Percentiles rank a stretch among this genome's conserved stretches.
phyloP scores from a whole-genome alignment of 2,113 vertebrate genomes.

The Nicator chloris region DNA sequence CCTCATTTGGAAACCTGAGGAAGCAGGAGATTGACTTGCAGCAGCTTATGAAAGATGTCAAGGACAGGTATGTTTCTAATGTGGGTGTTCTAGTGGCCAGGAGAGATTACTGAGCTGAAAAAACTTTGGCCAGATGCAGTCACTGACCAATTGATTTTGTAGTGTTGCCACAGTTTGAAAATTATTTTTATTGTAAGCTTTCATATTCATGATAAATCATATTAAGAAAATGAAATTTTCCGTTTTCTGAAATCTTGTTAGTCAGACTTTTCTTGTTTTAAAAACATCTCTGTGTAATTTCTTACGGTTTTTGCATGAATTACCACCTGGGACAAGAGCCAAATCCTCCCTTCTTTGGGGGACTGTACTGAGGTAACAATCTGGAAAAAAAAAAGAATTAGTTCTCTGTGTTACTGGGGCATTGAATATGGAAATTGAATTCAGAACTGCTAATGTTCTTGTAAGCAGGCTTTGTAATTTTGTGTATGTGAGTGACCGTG shows the following conservation, averaged over 20 bases:
- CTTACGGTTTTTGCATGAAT: rapidly evolving
- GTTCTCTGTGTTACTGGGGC: background rate
- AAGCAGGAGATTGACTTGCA: slow-evolving; percentile 89
- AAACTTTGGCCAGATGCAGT: background rate
- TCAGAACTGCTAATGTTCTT: background rate
- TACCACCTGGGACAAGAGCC: background rate
- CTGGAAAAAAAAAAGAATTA: background rate
- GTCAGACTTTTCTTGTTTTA: background rate
- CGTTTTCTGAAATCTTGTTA: background rate
- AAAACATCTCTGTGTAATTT: background rate
- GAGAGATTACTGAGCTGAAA: background rate
- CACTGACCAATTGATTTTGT: background rate
- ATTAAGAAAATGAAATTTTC: background rate
- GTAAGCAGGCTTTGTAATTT: background rate
- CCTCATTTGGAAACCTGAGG: slow-evolving; percentile 85
- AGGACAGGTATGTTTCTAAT: slow-evolving; percentile 72
- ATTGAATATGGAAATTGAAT: background rate
- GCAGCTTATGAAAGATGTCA: slow-evolving; percentile 77
- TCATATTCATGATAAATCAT: background rate
- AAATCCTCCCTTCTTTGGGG: background rate
- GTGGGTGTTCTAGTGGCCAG: background rate
- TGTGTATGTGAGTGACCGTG: background rate
- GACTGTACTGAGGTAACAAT: background rate
- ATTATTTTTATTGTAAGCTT: background rate
- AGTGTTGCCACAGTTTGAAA: background rate